phyloP scores from a whole-genome alignment of 2,888 invertebrate species.

The Leptinotarsa peninsularis region DNA sequence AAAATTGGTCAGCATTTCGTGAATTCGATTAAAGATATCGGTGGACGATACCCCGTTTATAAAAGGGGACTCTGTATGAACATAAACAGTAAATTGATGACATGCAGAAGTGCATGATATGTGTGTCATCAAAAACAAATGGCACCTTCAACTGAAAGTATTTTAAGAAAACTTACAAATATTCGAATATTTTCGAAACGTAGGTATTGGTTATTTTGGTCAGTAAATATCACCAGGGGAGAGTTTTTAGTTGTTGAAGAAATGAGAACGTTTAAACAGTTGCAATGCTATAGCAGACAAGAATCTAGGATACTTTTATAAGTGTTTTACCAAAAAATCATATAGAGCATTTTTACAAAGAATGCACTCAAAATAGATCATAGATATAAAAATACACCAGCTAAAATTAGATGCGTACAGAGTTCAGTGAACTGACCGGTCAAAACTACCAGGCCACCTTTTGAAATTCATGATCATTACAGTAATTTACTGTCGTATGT shows the following conservation, averaged over 20 bases:
- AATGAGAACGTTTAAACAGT: too few species aligned
- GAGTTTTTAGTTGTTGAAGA: too few species aligned
- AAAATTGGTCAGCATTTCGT: conserved; percentile 22
- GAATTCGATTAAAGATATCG: conserved; percentile 13
- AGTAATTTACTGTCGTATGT: background rate
- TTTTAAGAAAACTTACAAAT: background rate
- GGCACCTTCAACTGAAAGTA: background rate
- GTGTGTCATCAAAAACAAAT: too few species aligned
- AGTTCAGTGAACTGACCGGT: conserved; percentile 10
- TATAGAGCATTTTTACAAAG: background rate
- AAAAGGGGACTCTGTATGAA: background rate
- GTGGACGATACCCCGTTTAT: background rate
- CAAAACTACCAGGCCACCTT: background rate
- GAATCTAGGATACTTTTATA: too few species aligned
- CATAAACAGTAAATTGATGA: background rate
- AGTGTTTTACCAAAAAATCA: background rate
- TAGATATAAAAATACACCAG: background rate
- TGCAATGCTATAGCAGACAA: too few species aligned
- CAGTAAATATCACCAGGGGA: too few species aligned
- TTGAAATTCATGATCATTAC: background rate
- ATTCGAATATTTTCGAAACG: background rate
- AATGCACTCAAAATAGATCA: background rate
- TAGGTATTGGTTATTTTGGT: too few species aligned
- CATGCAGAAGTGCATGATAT: too few species aligned
- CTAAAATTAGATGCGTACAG: background rate